A percentile compares a stretch with the other conserved stretches of the same genome.
Evolutionary conservation across 2,888 invertebrate species (phyloP).

Genomic region (Psylliodes chrysocephalus): DNA sequence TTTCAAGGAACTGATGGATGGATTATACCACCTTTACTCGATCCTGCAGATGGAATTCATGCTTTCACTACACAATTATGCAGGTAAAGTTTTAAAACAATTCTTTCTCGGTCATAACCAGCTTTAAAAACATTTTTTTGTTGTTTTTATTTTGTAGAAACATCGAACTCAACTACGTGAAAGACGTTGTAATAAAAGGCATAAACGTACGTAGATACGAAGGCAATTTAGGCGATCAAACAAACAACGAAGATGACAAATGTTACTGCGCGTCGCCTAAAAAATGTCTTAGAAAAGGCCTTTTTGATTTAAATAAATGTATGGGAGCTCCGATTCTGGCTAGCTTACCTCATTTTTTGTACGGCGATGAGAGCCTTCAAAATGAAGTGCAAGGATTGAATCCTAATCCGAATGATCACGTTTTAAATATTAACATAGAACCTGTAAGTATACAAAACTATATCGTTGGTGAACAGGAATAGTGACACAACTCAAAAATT

Average conservation of each 20-base stretch:
- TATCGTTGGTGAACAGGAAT: too few relatives aligned
- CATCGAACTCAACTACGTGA: constrained; percentile 71
- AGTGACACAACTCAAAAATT: too few relatives aligned
- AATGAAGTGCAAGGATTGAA: constrained; percentile 70
- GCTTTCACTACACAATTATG: constrained; percentile 83
- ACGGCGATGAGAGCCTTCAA: constrained; percentile 66
- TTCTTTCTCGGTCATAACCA: neutral
- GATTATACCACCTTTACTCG: constrained; percentile 80
- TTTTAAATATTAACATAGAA: constrained; percentile 80
- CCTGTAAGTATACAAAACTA: constrained; percentile 67
- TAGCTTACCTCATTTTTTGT: constrained; percentile 82
- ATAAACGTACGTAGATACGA: constrained; percentile 75
- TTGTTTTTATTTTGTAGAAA: constrained; percentile 64
- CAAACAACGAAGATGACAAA: constrained; percentile 65
- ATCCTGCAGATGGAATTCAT: constrained; percentile 71
- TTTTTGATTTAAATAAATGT: constrained; percentile 76
- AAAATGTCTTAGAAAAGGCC: constrained; percentile 76
- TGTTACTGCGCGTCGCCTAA: constrained; percentile 70
- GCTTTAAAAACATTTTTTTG: neutral
- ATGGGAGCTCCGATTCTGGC: constrained; percentile 77
- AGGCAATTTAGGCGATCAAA: constrained; percentile 77
- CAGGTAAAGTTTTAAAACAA: constrained; percentile 63
- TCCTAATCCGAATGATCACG: constrained; percentile 77
- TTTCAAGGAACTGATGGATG: constrained; percentile 88
- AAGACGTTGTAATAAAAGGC: constrained; percentile 71